A percentile compares a stretch with the other conserved stretches of the same genome.
Evolutionary conservation across 2,113 vertebrate genomes (phyloP).

Genomic region (Plecotus auritus): DNA sequence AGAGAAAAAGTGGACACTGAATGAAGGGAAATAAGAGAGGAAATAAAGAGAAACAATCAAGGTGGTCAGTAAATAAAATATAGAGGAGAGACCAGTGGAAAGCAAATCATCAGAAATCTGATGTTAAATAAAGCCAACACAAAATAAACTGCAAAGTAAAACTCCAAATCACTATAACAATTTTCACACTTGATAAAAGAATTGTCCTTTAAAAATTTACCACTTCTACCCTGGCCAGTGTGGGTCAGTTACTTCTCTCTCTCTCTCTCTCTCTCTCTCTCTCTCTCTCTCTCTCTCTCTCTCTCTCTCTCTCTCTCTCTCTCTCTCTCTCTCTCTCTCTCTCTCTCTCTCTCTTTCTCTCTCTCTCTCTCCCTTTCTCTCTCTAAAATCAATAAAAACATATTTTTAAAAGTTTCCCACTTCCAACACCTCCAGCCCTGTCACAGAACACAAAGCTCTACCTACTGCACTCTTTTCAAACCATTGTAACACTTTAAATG

Average conservation of each 20-base stretch:
- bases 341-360: too few relatives aligned
- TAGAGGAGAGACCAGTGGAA: background rate
- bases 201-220: background rate
- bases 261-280: too few relatives aligned
- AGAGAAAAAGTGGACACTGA: background rate
- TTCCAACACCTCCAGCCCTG: background rate
- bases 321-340: too few relatives aligned
- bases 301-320: too few relatives aligned
- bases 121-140: background rate
- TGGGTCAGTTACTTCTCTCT: too few relatives aligned
- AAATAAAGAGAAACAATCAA: background rate
- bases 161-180: background rate
- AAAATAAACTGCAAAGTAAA: background rate
- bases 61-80: background rate
- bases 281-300: too few relatives aligned
- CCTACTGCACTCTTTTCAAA: background rate
- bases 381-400: background rate
- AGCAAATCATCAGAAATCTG: background rate
- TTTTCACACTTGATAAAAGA: background rate
- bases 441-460: background rate
- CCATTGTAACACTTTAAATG: background rate
- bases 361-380: background rate
- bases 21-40: background rate
- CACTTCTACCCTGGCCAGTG: background rate
- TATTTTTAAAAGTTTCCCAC: background rate